phyloP scores from a whole-genome alignment of 2,888 invertebrate species.

The Pantelozetes paolii region DNA sequence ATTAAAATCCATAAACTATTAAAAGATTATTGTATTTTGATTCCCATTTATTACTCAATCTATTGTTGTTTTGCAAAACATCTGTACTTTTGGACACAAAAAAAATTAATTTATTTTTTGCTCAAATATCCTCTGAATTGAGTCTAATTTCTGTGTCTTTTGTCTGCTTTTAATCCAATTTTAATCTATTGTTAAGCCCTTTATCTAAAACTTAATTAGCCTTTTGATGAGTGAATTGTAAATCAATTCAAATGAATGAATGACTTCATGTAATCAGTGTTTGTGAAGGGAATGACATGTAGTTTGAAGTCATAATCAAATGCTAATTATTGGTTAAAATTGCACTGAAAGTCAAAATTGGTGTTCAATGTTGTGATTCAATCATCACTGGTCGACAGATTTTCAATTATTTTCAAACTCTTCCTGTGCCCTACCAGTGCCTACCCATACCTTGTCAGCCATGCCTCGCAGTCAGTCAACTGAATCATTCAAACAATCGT shows the following conservation, averaged over 20 bases:
- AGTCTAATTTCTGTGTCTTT: too few species aligned
- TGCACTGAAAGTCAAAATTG: not conserved
- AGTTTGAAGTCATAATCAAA: not conserved
- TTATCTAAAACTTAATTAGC: too few species aligned
- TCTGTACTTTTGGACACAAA: too few species aligned
- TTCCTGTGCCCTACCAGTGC: not conserved
- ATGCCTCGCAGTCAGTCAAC: not conserved
- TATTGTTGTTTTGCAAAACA: too few species aligned
- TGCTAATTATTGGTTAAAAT: not conserved
- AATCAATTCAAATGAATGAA: not conserved
- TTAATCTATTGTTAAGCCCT: too few species aligned
- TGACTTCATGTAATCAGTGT: not conserved
- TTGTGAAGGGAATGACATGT: not conserved
- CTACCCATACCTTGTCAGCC: not conserved
- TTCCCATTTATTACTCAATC: not conserved
- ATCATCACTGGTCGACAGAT: constrained; percentile 8
- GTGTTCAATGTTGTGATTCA: not conserved
- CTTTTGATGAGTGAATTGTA: too few species aligned
- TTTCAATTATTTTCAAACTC: constrained; percentile 5
- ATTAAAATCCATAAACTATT: not conserved
- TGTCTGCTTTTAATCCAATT: too few species aligned
- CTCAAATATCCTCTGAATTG: too few species aligned
- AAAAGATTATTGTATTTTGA: not conserved
- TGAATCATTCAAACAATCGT: not conserved
- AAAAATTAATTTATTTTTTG: too few species aligned